These are phyloP conservation scores for Corynorhinus townsendii DNA, from an alignment of 2,113 vertebrate species.

Conservation along the genomic window DNA sequence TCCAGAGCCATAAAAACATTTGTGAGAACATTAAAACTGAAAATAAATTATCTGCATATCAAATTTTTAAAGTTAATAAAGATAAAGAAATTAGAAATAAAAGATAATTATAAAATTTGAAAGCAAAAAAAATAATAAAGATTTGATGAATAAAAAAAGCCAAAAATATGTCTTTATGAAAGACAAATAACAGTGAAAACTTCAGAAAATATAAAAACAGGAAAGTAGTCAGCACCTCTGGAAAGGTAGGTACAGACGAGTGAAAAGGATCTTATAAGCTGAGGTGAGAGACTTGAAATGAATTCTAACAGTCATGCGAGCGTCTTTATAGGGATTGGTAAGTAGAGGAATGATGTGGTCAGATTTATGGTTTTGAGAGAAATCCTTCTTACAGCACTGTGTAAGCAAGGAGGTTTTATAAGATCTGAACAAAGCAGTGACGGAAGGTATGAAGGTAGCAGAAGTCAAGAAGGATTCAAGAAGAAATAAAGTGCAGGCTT, in stretches of 20 bases:
- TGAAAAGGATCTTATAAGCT: not conserved
- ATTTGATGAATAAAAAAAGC: not conserved
- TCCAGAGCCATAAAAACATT: not conserved
- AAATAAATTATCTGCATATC: not conserved
- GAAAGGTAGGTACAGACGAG: not conserved
- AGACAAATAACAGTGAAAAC: not conserved
- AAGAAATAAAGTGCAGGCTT: not conserved
- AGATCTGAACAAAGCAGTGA: not conserved
- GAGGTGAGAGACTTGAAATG: not conserved
- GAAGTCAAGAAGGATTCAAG: not conserved
- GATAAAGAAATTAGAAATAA: not conserved
- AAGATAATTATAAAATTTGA: not conserved
- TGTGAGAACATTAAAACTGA: not conserved
- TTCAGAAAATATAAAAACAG: not conserved
- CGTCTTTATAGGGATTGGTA: not conserved
- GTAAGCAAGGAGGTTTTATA: not conserved
- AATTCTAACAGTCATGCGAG: not conserved
- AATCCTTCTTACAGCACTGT: not conserved
- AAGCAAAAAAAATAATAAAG: not conserved
- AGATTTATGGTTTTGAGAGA: not conserved
- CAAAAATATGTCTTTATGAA: not conserved
- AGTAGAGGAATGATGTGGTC: not conserved
- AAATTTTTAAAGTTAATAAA: not conserved
- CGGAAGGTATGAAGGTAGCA: not conserved
- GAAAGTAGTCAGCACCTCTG: not conserved